A percentile compares a stretch with the other conserved stretches of the same genome.
These are phyloP conservation scores for Melanotaenia duboulayi DNA, from an alignment of 2,113 vertebrate genomes.

Conservation along the genomic window DNA sequence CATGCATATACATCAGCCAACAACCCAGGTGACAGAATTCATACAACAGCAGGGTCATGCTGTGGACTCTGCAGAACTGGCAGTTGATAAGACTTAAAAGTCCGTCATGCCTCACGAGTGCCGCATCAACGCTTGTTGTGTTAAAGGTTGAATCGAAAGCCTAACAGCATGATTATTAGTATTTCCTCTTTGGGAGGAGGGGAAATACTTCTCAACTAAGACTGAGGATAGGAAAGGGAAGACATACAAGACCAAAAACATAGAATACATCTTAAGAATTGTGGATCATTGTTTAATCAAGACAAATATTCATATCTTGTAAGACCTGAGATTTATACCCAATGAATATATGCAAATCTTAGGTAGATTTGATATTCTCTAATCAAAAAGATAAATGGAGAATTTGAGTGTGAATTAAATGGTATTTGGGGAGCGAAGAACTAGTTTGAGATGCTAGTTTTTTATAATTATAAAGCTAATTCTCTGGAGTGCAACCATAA, in stretches of 20 bases:
- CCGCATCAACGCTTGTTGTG: constrained; percentile 1
- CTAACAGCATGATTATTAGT: constrained; percentile 8
- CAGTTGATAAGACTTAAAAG: constrained; percentile 50
- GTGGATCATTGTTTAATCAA: not conserved
- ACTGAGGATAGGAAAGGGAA: not conserved
- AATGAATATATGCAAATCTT: not conserved
- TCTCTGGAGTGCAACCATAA: constrained; percentile 34
- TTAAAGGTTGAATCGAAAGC: constrained; percentile 15
- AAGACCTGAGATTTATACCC: not conserved
- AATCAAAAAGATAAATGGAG: not conserved
- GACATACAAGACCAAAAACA: not conserved
- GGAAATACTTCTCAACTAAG: not conserved
- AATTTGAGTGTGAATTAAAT: constrained; percentile 15
- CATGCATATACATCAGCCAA: constrained; percentile 74
- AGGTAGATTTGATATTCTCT: not conserved
- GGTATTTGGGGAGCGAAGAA: not conserved
- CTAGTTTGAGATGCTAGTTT: constrained; percentile 31
- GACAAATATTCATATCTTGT: constrained; percentile 1
- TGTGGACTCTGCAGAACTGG: constrained; percentile 38
- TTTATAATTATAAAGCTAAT: constrained; percentile 48
- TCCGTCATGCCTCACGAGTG: constrained; percentile 17
- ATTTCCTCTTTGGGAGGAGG: not conserved
- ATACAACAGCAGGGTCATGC: constrained; percentile 57
- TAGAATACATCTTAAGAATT: not conserved
- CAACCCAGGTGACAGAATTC: constrained; percentile 61